Conservation (phyloP, 2,888 invertebrate species). For the Perdita meconis region DNA sequence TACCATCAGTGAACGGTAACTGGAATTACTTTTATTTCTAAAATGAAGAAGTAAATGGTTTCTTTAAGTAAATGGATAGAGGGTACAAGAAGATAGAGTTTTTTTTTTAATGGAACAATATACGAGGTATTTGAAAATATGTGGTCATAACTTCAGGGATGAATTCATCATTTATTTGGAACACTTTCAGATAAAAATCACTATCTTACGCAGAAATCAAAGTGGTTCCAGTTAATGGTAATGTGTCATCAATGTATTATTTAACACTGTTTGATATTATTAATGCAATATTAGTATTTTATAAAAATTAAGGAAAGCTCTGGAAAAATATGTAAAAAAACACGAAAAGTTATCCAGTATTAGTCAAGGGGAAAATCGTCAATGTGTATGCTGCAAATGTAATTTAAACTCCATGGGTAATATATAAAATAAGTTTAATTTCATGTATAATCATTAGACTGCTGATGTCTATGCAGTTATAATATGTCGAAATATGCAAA, state of each 20-base stretch:
- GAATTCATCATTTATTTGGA: too few relatives aligned
- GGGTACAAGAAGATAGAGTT: too few relatives aligned
- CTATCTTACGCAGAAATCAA: too few relatives aligned
- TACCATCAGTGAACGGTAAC: too few relatives aligned
- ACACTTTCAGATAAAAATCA: too few relatives aligned
- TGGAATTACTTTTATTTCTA: too few relatives aligned
- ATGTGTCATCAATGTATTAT: background rate
- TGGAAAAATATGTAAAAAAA: slow-evolving; percentile 22
- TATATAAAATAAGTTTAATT: background rate
- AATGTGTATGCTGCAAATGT: slow-evolving; percentile 42
- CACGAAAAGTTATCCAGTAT: slow-evolving; percentile 5
- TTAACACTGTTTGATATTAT: background rate
- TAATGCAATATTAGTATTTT: background rate
- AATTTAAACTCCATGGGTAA: slow-evolving; percentile 23
- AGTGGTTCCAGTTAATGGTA: background rate
- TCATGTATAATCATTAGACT: background rate
- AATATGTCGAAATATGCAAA: too few relatives aligned
- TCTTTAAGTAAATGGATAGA: too few relatives aligned
- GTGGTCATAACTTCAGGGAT: too few relatives aligned
- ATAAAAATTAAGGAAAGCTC: slow-evolving; percentile 21
- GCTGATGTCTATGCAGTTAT: background rate
- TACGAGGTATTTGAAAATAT: too few relatives aligned
- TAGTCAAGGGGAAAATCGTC: slow-evolving; percentile 6
- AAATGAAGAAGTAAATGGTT: too few relatives aligned
- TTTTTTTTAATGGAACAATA: too few relatives aligned